A percentile compares a stretch with the other conserved stretches of the same genome.
phyloP scores from a whole-genome alignment of 92 coral and sea anemone genomes.

The Porites divaricata region DNA sequence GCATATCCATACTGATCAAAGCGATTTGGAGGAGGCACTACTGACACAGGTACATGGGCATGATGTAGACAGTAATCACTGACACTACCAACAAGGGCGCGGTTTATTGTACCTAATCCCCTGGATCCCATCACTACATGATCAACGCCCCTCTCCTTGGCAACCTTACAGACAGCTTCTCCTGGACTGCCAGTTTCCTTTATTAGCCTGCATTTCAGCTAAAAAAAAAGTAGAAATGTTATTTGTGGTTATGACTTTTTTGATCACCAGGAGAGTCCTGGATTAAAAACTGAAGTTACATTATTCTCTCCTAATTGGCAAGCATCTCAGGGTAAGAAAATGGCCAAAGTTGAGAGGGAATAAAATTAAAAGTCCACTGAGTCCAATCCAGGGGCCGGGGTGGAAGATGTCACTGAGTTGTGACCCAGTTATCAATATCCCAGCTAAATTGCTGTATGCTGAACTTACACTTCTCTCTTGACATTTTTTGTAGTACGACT shows the following conservation, averaged over 20 bases:
- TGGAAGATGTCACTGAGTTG: too few relatives aligned
- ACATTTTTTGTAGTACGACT: conserved; percentile 36
- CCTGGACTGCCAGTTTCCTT: conserved; percentile 71
- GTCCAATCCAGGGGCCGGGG: too few relatives aligned
- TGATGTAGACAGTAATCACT: conserved; percentile 80
- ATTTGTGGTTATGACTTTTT: too few relatives aligned
- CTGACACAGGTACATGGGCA: conserved; percentile 65
- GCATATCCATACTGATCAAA: conserved; percentile 49
- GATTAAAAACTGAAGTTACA: too few relatives aligned
- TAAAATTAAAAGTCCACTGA: too few relatives aligned
- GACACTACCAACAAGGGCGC: conserved; percentile 77
- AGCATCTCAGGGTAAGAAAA: too few relatives aligned
- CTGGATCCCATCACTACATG: conserved; percentile 73
- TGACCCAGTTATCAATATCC: too few relatives aligned
- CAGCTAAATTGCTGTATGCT: too few relatives aligned
- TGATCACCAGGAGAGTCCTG: too few relatives aligned
- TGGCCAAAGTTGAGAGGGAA: too few relatives aligned
- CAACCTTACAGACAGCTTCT: conserved; percentile 59
- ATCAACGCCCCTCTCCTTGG: conserved; percentile 64
- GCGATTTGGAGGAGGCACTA: conserved; percentile 66
- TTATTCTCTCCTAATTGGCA: too few relatives aligned
- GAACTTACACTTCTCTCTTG: conserved; percentile 28
- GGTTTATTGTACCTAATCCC: conserved; percentile 71
- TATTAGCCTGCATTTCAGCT: conserved; percentile 69
- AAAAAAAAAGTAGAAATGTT: not conserved